Base-by-base conservation (phyloP, 2,797 vertebrate genomes). In the Dermochelys coriacea region DNA sequence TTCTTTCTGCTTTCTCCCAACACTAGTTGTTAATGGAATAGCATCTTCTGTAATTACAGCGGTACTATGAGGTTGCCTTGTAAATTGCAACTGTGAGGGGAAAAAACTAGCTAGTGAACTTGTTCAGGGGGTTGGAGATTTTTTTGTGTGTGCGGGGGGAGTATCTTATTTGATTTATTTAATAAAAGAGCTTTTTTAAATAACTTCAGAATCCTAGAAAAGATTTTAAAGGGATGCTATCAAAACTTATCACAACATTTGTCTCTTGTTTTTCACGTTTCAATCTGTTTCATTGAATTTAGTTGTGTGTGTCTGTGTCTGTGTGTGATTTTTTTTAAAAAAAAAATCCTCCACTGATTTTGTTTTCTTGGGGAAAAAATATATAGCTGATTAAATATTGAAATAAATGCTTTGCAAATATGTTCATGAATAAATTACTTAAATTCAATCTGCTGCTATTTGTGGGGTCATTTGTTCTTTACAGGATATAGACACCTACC, bases 331-430 rank as follows among this genome's bases (percentile, higher is more conserved):
- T 91, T 5, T 41, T 91, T 90, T 74, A 7, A 47, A 47, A 83
- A 23, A 54, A 49, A 59, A 96, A 87, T 93, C 82, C 95, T 92
- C 90, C 88, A 90, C 92, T 90, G 82, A 74, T 31, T 91, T 93
- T 92, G 82, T 91, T 96, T 93, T 45, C 81, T 94, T 95, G 49
- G 10, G 12, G 49, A 49, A 49, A 87, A 95, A 84, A 31, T 61
- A 34, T 61, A 23, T 23, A 71, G 19, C 21, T 34, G 80, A 31
- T 41, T 95, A 91, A 95, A 82, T 92, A 83, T 57, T 88, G 34
- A 59, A 87, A 86, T 89, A 97, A 85, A 93, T 91, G 91, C 59
- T 94, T 93, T 90, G 55, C 92, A 91, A 94, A 45, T 49, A 2
- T 68, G 54, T 77, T 95, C 11, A 0, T 86, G 91, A 87, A 23